Percentiles rank a stretch among this genome's conserved stretches.
These are phyloP conservation scores for Candidula unifasciata DNA, from an alignment of 2,888 invertebrate species.

Conservation along the genomic window DNA sequence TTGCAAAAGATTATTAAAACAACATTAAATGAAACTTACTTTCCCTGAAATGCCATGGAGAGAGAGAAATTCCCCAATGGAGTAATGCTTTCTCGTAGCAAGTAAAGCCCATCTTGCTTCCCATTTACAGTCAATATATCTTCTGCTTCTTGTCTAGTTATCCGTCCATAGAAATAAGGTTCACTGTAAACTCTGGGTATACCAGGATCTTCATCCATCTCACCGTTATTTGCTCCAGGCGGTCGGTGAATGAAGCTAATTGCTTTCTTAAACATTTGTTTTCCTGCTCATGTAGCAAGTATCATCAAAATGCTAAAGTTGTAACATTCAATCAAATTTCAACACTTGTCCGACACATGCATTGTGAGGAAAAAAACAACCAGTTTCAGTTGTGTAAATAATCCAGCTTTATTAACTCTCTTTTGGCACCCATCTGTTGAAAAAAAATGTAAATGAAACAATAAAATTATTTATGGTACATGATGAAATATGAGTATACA, in stretches of 20 bases:
- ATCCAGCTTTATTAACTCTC: not conserved
- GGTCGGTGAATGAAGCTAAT: not conserved
- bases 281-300: not conserved
- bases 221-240: not conserved
- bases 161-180: slow-evolving; percentile 76
- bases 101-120: slow-evolving; percentile 72
- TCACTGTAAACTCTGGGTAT: slow-evolving; percentile 45
- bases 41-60: slow-evolving; percentile 73
- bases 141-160: slow-evolving; percentile 78
- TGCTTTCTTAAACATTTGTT: slow-evolving; percentile 33
- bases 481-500: not conserved
- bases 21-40: slow-evolving; percentile 61
- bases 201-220: slow-evolving; percentile 36
- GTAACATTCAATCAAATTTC: not conserved
- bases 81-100: slow-evolving; percentile 76
- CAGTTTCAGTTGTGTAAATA: not conserved
- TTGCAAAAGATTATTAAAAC: slow-evolving; percentile 2
- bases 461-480: no score
- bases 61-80: slow-evolving; percentile 77
- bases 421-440: not conserved
- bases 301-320: not conserved
- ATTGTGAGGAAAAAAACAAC: not conserved
- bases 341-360: not conserved
- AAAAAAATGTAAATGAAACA: not conserved
- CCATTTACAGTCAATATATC: slow-evolving; percentile 68